Percentiles rank a stretch among this genome's conserved stretches.
phyloP scores from a whole-genome alignment of 2,888 invertebrate species.

The Chaitophorus viminalis region DNA sequence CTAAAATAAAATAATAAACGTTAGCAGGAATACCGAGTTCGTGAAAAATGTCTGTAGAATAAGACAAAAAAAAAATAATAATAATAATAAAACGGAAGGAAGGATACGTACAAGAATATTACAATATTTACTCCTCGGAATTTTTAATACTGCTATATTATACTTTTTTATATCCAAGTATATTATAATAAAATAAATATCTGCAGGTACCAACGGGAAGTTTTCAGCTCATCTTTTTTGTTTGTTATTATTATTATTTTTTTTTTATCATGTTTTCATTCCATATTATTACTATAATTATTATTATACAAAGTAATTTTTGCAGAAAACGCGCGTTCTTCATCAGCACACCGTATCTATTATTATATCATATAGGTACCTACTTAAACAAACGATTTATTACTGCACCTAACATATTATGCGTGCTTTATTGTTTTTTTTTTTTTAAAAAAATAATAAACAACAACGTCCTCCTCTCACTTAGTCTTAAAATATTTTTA shows the following conservation, averaged over 20 bases:
- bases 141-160: constrained; percentile 40
- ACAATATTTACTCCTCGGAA: constrained; percentile 35
- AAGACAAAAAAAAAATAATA: too few species aligned
- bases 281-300: constrained; percentile 6
- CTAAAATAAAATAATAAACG: not conserved
- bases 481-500: too few species aligned
- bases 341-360: too few species aligned
- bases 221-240: not conserved
- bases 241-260: not conserved
- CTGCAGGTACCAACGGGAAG: not conserved
- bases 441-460: too few species aligned
- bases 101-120: not conserved
- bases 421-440: too few species aligned
- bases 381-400: too few species aligned
- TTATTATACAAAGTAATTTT: not conserved
- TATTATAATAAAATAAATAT: constrained; percentile 27
- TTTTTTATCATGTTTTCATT: not conserved
- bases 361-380: too few species aligned
- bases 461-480: too few species aligned
- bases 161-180: constrained; percentile 19
- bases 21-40: not conserved
- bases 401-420: too few species aligned
- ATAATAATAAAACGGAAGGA: not conserved
- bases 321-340: not conserved
- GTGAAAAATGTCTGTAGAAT: not conserved